Evolutionary conservation across 2,888 invertebrate genomes (phyloP), one percentile per base, ranked within the genome.

Genomic region (Zootermopsis nevadensis): DNA sequence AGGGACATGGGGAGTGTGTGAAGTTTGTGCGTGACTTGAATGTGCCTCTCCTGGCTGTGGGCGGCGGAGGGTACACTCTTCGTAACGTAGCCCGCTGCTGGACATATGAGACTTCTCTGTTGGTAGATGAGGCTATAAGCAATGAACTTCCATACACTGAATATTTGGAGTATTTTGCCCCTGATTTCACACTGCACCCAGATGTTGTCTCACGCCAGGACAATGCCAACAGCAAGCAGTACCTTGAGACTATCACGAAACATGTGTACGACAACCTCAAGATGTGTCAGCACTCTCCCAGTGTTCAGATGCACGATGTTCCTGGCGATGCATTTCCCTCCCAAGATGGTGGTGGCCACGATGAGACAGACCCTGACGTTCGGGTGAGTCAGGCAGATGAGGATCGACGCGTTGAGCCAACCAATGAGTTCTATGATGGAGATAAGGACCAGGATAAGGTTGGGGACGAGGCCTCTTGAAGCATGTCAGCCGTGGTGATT

Each of bases 61-160:
- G 95, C 22, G 95, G 95, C 0, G 92, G 95, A 15, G 95, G 95
- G 90, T 99, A 99, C 89, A 99, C 99, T 0, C 91, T 99, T 35
- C 92, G 98, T 42, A 99, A 99, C 89, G 99, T 99, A 0, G 99
- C 99, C 0, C 92, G 99, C 7, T 99, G 99, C 89, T 99, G 99
- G 99, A 98, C 99, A 0, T 98, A 98, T 87, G 99, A 99, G 90
- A 99, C 99, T 0, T 97, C 99, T 0, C 90, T 99, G 0, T 90
- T 99, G 2, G 94, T 99, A 0, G 98, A 98, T 87, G 97, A 98
- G 87, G 94, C 94, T 84, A 97, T 99, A 83, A 96, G 95, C 79
- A 97, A 98, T 89, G 99, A 99, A 88, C 91, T 99, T 66, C 99
- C 99, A 0, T 96, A 96, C 89, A 98, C 96, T 0, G 98, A 99